Evolutionary conservation across 2,888 invertebrate species (phyloP), one percentile per base, ranked within the genome.

Genomic region (Arrhopalites spinosus): DNA sequence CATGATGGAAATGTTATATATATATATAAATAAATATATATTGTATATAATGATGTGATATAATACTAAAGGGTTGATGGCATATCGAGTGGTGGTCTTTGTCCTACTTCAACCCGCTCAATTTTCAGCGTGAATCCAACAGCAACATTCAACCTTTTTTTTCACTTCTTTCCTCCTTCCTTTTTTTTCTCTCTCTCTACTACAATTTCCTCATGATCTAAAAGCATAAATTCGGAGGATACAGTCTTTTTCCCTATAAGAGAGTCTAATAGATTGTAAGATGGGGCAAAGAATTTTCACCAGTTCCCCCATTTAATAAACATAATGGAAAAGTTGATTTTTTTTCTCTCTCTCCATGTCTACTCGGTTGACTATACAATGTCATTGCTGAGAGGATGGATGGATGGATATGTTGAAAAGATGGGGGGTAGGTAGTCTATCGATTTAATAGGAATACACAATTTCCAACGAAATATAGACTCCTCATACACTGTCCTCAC

Each of bases 91-190:
- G 45, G 67, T 68, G 67, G 67, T 68, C 67, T 68, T 69, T 69
- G 69, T 69, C 69, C 69, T 69, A 69, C 69, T 69, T 69, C 69
- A 53, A 69, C 53, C 69, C 69, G 53, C 25, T 27, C 53, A 69
- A 69, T 69, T 69, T 69, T n/a, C 69, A 69, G 47, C 47, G 27
- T 69, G 69, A 29, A 27, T 53, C 53, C 53, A 69, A 29, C 53
- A 69, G 69, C 47, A n/a, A 50, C 25, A 69, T 69, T 69, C 50
- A n/a, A 45, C 45, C 7, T 45, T 15, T 15, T 11, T 45, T 45
- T 45, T 45, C 50, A 50, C 50, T 50, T n/a, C 3, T 23, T 45
- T 20, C 66, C 36, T 23, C 66, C 23, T 36, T 25, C 29, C 30
- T 29, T 63, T 25, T 23, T 20, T 3, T 23, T 2, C n/a, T 8